Evolutionary conservation across 2,888 invertebrate species (phyloP).

Genomic region (Perdita meconis): DNA sequence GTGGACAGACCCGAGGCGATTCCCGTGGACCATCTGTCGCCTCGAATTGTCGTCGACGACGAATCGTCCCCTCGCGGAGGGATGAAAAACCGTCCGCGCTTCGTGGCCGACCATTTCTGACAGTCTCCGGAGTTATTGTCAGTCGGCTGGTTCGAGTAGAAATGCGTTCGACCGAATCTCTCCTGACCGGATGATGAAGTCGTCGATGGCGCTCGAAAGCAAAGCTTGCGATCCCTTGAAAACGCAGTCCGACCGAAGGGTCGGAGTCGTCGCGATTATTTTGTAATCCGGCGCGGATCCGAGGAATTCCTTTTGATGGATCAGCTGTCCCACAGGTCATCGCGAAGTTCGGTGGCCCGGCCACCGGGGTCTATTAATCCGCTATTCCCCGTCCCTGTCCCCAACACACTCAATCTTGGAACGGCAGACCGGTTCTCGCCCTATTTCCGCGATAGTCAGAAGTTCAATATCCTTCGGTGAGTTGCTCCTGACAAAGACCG

Average conservation of each 20-base stretch:
- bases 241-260: neutral
- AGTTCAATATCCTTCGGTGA: conserved; percentile 27
- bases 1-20: conserved; percentile 8
- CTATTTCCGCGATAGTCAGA: conserved; percentile 43
- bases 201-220: neutral
- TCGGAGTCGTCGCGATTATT: neutral
- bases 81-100: neutral
- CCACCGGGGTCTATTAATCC: conserved; percentile 35
- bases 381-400: neutral
- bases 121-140: neutral
- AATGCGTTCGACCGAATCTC: no score
- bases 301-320: neutral
- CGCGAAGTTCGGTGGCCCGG: neutral
- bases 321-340: neutral
- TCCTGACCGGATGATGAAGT: no score
- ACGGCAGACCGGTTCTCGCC: conserved; percentile 3
- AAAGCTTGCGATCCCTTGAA: neutral
- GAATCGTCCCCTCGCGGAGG: neutral
- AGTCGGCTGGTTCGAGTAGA: no score
- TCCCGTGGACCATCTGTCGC: neutral
- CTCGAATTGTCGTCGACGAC: conserved; percentile 1
- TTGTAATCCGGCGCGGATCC: no score
- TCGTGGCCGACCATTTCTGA: neutral
- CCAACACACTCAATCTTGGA: neutral
- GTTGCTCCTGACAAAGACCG: conserved; percentile 26